Evolutionary conservation across 2,888 invertebrate species (phyloP), one percentile per base, ranked within the genome.

Genomic region (Ganaspis brasiliensis): DNA sequence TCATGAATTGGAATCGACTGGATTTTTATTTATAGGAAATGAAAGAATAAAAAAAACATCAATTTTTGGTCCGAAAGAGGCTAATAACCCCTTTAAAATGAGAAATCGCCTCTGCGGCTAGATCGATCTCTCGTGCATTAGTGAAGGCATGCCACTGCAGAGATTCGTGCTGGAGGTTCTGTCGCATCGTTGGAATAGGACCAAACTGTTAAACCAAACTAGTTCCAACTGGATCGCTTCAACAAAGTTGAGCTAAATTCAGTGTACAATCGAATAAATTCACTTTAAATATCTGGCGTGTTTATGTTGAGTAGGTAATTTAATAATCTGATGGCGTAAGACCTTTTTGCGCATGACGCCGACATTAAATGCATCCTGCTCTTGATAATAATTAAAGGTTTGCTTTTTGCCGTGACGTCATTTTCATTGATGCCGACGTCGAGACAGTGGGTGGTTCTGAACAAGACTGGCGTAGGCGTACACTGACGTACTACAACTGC

Each of bases 401-500:
- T 83, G 81, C 89, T 90, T 89, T 91, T 91, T 91, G 89, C 84
- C 86, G 91, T 93, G 93, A 93, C 93, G 93, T 93, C 93, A 93
- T 91, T 90, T 91, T 92, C 93, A 93, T 93, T 93, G 93, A 93
- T 92, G 92, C 92, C 92, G 77, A 78, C 80, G 81, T 79, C 67
- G 79, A 76, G 75, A 49, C 72, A 55, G 80, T 72, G 76, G 78
- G 75, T 76, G 78, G 76, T 73, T 45, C 75, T 73, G 75, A 73
- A 83, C 86, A 82, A 85, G 86, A 84, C 86, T 85, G 83, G 85
- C 83, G 87, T n/a, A n/a, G n/a, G n/a, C n/a, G n/a, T n/a, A n/a
- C n/a, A 84, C 86, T 85, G 83, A 84, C 83, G 87, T 86, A 86
- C 86, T 84, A 81, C 73, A 79, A 14, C 37, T 59, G 14, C n/a